These are phyloP conservation scores for Tretioscincus oriximinensis DNA, from an alignment of 2,113 vertebrate genomes.

Conservation along the genomic window DNA sequence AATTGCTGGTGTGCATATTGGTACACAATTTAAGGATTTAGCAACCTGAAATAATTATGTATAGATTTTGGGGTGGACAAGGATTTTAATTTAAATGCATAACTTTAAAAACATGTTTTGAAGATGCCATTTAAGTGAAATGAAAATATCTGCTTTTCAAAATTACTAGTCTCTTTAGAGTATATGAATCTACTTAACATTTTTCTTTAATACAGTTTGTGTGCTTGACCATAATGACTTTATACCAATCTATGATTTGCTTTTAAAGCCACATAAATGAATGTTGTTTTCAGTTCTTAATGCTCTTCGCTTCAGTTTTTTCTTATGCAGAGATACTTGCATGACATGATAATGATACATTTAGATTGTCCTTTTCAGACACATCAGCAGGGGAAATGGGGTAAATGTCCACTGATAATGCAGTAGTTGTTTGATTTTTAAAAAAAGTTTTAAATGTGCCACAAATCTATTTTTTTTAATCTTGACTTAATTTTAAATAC, in stretches of 20 bases:
- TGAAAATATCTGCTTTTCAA: conserved; percentile 47
- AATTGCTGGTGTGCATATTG: conserved; percentile 53
- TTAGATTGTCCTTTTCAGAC: conserved; percentile 54
- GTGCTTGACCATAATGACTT: conserved; percentile 59
- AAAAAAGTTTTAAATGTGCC: conserved; percentile 40
- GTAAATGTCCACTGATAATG: conserved; percentile 55
- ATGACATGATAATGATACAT: conserved; percentile 60
- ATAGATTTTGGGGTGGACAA: conserved; percentile 54
- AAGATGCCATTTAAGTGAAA: conserved; percentile 43
- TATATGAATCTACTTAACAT: conserved; percentile 59
- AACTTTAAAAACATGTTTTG: conserved; percentile 63
- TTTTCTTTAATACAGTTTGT: conserved; percentile 63
- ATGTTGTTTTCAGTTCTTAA: conserved; percentile 59
- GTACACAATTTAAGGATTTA: conserved; percentile 63
- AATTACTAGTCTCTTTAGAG: conserved; percentile 58
- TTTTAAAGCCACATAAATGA: conserved; percentile 64
- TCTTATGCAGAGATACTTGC: conserved; percentile 62
- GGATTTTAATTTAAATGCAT: conserved; percentile 61
- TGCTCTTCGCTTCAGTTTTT: conserved; percentile 53
- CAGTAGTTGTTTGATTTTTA: conserved; percentile 54
- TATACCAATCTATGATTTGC: conserved; percentile 62
- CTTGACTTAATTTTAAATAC: neutral
- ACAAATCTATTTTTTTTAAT: conserved; percentile 42
- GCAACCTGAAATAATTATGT: conserved; percentile 54
- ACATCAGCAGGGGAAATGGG: conserved; percentile 24